Conservation (phyloP, 1,140 invertebrate genomes). For the Drosophila insularis region DNA sequence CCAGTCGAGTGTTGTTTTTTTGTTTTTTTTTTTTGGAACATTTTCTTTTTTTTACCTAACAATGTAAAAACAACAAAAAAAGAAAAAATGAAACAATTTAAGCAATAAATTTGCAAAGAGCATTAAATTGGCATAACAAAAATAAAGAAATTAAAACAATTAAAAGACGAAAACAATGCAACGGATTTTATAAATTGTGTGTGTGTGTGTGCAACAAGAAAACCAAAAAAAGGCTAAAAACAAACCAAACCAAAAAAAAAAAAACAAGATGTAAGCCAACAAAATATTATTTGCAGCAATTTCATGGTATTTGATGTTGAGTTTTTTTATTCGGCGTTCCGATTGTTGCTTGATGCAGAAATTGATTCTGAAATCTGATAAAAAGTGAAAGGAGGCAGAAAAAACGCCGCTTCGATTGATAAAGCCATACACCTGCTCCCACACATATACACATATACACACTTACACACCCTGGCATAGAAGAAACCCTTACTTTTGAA, state of each 20-base stretch:
- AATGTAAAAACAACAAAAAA: neutral
- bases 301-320: neutral
- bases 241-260: neutral
- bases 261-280: neutral
- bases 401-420: slow-evolving; percentile 64
- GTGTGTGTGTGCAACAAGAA: neutral
- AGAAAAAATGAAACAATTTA: neutral
- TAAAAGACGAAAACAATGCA: neutral
- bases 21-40: neutral
- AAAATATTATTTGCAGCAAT: neutral
- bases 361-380: slow-evolving; percentile 5
- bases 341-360: slow-evolving; percentile 11
- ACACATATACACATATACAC: slow-evolving; percentile 9
- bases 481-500: neutral
- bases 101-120: neutral
- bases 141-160: neutral
- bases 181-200: neutral
- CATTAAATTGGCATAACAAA: neutral
- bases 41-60: too few relatives aligned
- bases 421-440: slow-evolving; percentile 47
- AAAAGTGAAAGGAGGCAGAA: slow-evolving; percentile 9
- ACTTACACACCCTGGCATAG: slow-evolving; percentile 8
- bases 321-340: neutral
- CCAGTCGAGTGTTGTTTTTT: too few relatives aligned
- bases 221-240: neutral